These are phyloP conservation scores for Sinonovacula constricta DNA, from an alignment of 1,140 invertebrate species.

Conservation along the genomic window DNA sequence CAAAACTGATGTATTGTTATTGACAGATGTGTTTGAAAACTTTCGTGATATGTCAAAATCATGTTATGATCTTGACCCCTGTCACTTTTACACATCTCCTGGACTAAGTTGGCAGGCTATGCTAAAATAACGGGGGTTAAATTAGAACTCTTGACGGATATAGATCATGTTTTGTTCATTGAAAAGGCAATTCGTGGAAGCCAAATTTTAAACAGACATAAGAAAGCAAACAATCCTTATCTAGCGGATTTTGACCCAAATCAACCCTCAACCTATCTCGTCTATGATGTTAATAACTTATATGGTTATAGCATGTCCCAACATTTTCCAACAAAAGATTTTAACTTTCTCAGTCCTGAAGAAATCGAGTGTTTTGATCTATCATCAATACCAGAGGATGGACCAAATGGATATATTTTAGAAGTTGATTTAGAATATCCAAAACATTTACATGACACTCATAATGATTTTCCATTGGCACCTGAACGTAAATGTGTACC, in stretches of 20 bases:
- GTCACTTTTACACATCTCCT: constrained; percentile 38
- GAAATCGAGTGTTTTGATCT: constrained; percentile 72
- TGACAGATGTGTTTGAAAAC: constrained; percentile 49
- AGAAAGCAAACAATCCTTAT: constrained; percentile 18
- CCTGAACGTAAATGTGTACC: no score
- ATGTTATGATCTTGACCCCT: no score
- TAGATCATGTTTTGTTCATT: constrained; percentile 37
- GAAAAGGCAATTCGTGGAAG: constrained; percentile 39
- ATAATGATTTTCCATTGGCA: no score
- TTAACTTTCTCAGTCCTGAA: constrained; percentile 75
- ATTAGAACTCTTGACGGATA: constrained; percentile 47
- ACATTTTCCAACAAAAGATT: constrained; percentile 42
- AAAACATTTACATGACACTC: constrained; percentile 78
- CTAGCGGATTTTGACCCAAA: background rate
- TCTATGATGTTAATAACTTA: constrained; percentile 65
- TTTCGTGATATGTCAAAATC: no score
- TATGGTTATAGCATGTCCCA: no score
- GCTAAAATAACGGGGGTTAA: constrained; percentile 41
- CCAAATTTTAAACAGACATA: constrained; percentile 12
- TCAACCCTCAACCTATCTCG: constrained; percentile 30
- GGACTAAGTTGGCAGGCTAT: constrained; percentile 61
- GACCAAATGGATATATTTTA: constrained; percentile 80
- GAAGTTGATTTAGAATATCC: constrained; percentile 77
- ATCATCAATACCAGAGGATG: constrained; percentile 70
- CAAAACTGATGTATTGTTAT: no score